Evolutionary conservation across 2,113 vertebrate genomes (phyloP), one percentile per base, ranked within the genome.

Genomic region (Astur gentilis): DNA sequence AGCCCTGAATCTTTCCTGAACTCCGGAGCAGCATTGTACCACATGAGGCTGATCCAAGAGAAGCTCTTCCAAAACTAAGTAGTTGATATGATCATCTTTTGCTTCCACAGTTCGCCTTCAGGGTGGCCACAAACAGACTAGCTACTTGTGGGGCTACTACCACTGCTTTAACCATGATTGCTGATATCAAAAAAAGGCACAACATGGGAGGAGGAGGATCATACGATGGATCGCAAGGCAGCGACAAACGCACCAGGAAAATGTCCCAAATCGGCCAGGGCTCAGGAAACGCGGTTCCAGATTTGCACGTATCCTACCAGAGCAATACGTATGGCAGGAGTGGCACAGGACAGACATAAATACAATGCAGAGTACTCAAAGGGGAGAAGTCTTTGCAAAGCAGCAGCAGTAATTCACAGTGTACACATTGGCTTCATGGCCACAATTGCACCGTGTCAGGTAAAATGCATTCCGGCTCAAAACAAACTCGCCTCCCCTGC

Each of bases 211-310:
- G 36, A 62, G 38, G 13, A 20, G 22, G 19, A 36, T 62, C n/a
- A 42, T 2, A 0, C 18, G 23, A 9, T 2, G 14, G 36, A 52
- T 50, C 3, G 1, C 31, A 38, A 70, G 16, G 29, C 16, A 12
- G 34, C 3, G 27, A 66, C 27, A n/a, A 75, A 50, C 5, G 3
- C 8, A 31, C 11, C 31, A 79, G 34, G 23, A 78, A 16, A 65
- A 36, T 2, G 5, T 58, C 16, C 18, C 4, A 2, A 40, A n/a
- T 31, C 42, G 38, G 10, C 49, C 17, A 7, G 29, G 25, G 49
- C 34, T 75, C 36, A 32, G 38, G 34, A 84, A 54, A 25, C 2
- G 7, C 36, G n/a, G 19, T 73, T 55, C 16, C 34, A 27, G 9
- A 57, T n/a, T 27, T 45, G 10, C 36, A 36, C 0, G 1, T 17